phyloP scores from a whole-genome alignment of 2,797 vertebrate genomes.

The Mus minutoides region DNA sequence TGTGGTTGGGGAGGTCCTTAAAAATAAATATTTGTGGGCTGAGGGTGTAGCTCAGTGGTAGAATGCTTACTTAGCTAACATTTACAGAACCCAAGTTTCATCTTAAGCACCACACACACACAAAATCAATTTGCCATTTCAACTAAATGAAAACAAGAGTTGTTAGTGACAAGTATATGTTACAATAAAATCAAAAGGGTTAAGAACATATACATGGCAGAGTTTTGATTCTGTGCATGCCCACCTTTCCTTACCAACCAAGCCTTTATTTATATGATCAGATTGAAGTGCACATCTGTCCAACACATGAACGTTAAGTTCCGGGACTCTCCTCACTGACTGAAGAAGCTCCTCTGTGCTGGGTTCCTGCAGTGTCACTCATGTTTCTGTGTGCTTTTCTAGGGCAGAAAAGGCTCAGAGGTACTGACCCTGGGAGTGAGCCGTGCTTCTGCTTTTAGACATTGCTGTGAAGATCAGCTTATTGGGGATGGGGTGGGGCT shows the following conservation, averaged over 20 bases:
- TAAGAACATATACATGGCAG: slow-evolving; percentile 70
- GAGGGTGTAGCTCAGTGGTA: neutral
- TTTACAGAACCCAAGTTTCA: neutral
- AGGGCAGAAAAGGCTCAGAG: slow-evolving; percentile 48
- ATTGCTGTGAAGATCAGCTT: slow-evolving; percentile 74
- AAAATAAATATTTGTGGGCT: slow-evolving; percentile 56
- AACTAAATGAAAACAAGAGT: slow-evolving; percentile 77
- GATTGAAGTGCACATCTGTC: slow-evolving; percentile 68
- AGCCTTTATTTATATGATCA: slow-evolving; percentile 70
- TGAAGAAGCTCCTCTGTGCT: slow-evolving; percentile 77
- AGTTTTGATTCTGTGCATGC: slow-evolving; percentile 76
- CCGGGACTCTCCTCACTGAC: slow-evolving; percentile 75
- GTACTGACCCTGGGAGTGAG: slow-evolving; percentile 62
- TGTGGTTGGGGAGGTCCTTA: slow-evolving; percentile 57
- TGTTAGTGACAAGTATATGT: slow-evolving; percentile 78
- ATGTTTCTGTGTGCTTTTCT: slow-evolving; percentile 83
- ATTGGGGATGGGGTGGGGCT: slow-evolving; percentile 68
- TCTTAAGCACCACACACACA: neutral
- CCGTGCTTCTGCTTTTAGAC: slow-evolving; percentile 69
- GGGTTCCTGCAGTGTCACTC: slow-evolving; percentile 78
- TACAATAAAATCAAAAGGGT: slow-evolving; percentile 79
- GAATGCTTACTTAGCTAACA: neutral
- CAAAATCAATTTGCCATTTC: slow-evolving; percentile 65
- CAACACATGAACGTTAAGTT: slow-evolving; percentile 77
- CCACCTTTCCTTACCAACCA: slow-evolving; percentile 76